Evolutionary conservation across 2,888 invertebrate species (phyloP).

Genomic region (Tillus elongatus): DNA sequence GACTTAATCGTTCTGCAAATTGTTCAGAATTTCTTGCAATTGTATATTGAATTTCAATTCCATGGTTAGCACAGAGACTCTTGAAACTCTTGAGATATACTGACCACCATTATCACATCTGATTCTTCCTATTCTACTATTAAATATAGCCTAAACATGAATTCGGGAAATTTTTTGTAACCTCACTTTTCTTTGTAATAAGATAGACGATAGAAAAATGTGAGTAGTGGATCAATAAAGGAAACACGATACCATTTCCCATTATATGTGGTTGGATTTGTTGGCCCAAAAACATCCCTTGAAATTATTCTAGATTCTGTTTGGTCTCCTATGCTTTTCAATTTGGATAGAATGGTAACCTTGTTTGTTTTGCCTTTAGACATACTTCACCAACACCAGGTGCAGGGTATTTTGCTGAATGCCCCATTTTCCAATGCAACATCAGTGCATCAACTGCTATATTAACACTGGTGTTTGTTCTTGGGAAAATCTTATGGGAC

Average conservation of each 20-base stretch:
- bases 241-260: constrained; percentile 20
- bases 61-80: constrained; percentile 15
- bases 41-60: constrained; percentile 21
- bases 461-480: too few relatives aligned
- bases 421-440: constrained; percentile 13
- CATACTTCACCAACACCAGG: constrained; percentile 13
- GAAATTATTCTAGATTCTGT: constrained; percentile 18
- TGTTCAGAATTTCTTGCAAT: constrained; percentile 24
- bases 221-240: constrained; percentile 23
- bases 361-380: constrained; percentile 14
- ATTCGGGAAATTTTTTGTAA: constrained; percentile 18
- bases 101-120: constrained; percentile 25
- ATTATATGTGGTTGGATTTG: constrained; percentile 17
- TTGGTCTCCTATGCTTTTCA: constrained; percentile 16
- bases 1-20: constrained; percentile 23
- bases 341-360: constrained; percentile 10
- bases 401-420: constrained; percentile 9
- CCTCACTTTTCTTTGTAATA: constrained; percentile 22
- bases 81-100: constrained; percentile 20
- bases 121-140: constrained; percentile 18
- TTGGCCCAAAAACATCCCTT: constrained; percentile 24
- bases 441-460: constrained; percentile 6
- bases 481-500: too few relatives aligned
- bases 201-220: constrained; percentile 20
- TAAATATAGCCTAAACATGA: constrained; percentile 13